Evolutionary conservation across 1,140 invertebrate species (phyloP), one percentile per base, ranked within the genome.

Genomic region (Lordiphosa clarofinis): DNA sequence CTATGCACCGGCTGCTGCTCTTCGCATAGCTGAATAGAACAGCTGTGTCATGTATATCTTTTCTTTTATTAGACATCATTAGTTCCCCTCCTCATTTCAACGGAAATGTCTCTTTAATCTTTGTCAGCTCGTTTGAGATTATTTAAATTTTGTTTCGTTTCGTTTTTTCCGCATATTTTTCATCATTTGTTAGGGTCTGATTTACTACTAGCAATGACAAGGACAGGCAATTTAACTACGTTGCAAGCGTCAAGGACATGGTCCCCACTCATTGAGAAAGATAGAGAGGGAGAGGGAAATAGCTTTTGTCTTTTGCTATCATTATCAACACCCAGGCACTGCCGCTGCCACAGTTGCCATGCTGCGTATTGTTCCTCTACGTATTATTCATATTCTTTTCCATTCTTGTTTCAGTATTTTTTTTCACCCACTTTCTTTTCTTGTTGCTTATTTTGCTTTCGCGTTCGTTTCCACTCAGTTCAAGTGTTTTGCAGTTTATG

Each of bases 171-270:
- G 36, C 35, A 35, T 46, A 44, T 50, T 39, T 67, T 57, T 56
- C 66, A 65, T 65, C 65, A 55, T 69, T 69, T 69, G 56, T 69
- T 56, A 52, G 70, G 57, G 47, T 81, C 75, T 79, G 74, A 79
- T 79, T 79, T 79, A 79, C 61, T 73, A 53, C 59, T 56, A 56
- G 67, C 61, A 76, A 57, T 58, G 72, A 54, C 73, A 68, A 74
- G 71, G 76, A 79, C 75, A 74, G 74, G 74, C 74, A 79, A 79
- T 79, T 79, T 79, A 81, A 81, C 74, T 79, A 65, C 40, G 70
- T 42, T 73, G 68, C 63, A 78, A 50, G 47, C 46, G 43, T 52
- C 74, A 78, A 70, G 75, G 70, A 73, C 73, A 61, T 54, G 35
- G 11, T 10, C 21, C 5, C 12, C 55, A 12, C 8, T 11, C 24